Evolutionary conservation across 2,888 invertebrate species (phyloP).

Genomic region (Cotesia congregata): DNA sequence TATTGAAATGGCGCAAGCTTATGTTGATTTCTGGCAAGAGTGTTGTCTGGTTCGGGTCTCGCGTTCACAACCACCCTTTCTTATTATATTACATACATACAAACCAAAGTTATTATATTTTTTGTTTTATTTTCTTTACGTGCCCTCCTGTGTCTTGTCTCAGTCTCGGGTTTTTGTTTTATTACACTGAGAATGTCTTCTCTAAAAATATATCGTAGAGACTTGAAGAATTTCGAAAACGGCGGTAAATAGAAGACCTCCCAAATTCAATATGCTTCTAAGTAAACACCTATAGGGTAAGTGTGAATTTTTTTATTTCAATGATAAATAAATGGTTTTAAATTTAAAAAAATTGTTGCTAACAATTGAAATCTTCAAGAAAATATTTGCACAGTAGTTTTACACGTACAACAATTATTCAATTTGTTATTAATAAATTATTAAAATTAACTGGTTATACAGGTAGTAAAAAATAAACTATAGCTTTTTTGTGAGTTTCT

Average conservation of each 20-base stretch:
- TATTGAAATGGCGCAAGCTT: not conserved
- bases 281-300: too few relatives aligned
- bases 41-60: not conserved
- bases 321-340: too few relatives aligned
- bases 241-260: not conserved
- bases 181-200: not conserved
- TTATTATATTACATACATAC: not conserved
- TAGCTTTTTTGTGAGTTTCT: too few relatives aligned
- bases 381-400: too few relatives aligned
- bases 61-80: not conserved
- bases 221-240: not conserved
- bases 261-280: not conserved
- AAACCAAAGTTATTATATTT: not conserved
- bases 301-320: too few relatives aligned
- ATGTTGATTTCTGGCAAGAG: not conserved
- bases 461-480: too few relatives aligned
- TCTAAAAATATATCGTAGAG: not conserved
- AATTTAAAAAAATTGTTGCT: too few relatives aligned
- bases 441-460: too few relatives aligned
- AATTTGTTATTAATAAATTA: too few relatives aligned
- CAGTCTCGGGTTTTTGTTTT: conserved; percentile 2
- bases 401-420: too few relatives aligned
- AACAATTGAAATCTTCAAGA: too few relatives aligned
- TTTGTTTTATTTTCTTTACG: conserved; percentile 11
- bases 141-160: conserved; percentile 1